Base-by-base conservation (phyloP, 2,113 vertebrate genomes). In the Lepus americanus region DNA sequence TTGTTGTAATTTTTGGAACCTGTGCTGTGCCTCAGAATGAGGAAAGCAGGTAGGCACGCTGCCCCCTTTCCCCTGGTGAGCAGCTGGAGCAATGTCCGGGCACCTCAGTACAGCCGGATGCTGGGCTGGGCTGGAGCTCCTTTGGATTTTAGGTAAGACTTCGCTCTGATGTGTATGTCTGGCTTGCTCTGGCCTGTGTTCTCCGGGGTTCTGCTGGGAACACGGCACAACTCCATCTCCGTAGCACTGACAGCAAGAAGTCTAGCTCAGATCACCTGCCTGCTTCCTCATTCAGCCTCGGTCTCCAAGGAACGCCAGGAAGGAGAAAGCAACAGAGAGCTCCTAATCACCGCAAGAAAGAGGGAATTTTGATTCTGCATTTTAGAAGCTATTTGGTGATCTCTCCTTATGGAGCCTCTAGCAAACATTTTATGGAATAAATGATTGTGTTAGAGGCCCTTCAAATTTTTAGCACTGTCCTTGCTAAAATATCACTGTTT, bases 131-230 rank as follows among this genome's bases (percentile, higher is more conserved):
- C 29, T 36, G 22, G 39, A 9, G 4, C 6, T 31, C 29, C 36
- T 14, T 39, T 11, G 27, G 1, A 33, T 73, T 87, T 69, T n/a
- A n/a, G 22, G 29, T 29, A 66, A 59, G 29, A 69, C 3, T 69
- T n/a, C 5, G 13, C 49, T 33, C 1, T 1, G 13, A 9, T 5
- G 2, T 13, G 64, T 39, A 9, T 8, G 11, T 9, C 49, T 44
- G 31, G 6, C 49, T 66, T 72, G 20, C 20, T 4, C 17, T 33
- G 66, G 29, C 31, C 20, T 3, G 0, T 90, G 12, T 25, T 12
- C 63, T 64, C 22, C 1, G 2, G 6, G 31, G 66, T 87, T 73
- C 4, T 66, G 53, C 51, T 36, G 9, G 72, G 31, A 39, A 16
- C 4, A 12, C 23, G 33, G 7, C 4, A 14, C 2, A 4, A 44